phyloP scores from a whole-genome alignment of 2,113 vertebrate genomes.

The Triplophysa rosa region DNA sequence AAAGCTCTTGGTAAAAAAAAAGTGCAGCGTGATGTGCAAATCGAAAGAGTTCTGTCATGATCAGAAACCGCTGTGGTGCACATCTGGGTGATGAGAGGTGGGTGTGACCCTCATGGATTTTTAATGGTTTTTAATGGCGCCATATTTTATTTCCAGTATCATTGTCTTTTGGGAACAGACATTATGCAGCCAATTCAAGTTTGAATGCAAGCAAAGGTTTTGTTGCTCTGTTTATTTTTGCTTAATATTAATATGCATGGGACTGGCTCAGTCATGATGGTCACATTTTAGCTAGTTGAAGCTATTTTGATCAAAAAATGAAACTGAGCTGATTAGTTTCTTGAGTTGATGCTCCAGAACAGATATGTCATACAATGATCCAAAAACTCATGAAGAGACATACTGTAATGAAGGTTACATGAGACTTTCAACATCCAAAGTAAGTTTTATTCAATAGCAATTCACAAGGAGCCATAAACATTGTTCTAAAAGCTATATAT shows the following conservation, averaged over 20 bases:
- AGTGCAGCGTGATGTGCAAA: slow-evolving; percentile 48
- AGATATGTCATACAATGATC: neutral
- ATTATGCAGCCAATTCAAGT: slow-evolving; percentile 30
- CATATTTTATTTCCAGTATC: slow-evolving; percentile 41
- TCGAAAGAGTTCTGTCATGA: slow-evolving; percentile 53
- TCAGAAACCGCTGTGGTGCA: slow-evolving; percentile 54
- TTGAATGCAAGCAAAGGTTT: slow-evolving; percentile 10
- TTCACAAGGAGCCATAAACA: too few species aligned
- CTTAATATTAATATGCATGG: neutral
- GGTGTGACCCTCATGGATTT: slow-evolving; percentile 17
- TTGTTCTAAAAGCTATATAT: too few species aligned
- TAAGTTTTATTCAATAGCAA: neutral
- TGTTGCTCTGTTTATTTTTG: neutral
- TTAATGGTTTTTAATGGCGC: slow-evolving; percentile 51
- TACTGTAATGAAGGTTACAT: neutral
- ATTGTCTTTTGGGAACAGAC: slow-evolving; percentile 46
- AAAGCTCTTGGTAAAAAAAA: slow-evolving; percentile 49
- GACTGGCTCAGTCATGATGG: neutral
- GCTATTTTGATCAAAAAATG: slow-evolving; percentile 9
- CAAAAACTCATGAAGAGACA: neutral
- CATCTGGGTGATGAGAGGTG: slow-evolving; percentile 46
- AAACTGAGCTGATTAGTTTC: neutral
- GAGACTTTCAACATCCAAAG: neutral
- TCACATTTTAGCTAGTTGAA: slow-evolving; percentile 1
- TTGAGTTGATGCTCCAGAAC: neutral